Evolutionary conservation across 2,113 vertebrate genomes (phyloP).

Genomic region (Paramisgurnus dabryanus): DNA sequence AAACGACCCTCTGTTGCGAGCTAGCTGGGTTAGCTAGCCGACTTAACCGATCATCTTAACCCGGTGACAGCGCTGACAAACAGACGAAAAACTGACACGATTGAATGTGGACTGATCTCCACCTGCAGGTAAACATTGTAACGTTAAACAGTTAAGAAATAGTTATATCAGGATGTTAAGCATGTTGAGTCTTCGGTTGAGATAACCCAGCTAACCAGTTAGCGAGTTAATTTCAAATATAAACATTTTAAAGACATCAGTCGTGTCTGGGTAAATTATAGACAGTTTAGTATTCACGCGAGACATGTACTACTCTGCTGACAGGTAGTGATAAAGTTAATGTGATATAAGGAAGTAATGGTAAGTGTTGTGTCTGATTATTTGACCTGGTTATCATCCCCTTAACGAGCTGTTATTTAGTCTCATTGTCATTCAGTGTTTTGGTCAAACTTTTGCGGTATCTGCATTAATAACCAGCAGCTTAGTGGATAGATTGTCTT

Average conservation of each 20-base stretch:
- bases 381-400: not conserved
- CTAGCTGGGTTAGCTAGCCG: conserved; percentile 64
- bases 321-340: not conserved
- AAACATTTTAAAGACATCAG: not conserved
- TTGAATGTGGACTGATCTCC: conserved; percentile 66
- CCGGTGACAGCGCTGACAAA: conserved; percentile 2
- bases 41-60: conserved; percentile 57
- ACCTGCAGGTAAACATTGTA: conserved; percentile 60
- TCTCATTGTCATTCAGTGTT: not conserved
- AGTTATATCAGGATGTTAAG: not conserved
- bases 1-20: conserved; percentile 53
- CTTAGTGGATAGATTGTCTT: too few species aligned
- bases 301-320: not conserved
- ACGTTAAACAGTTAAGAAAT: not conserved
- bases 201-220: conserved; percentile 12
- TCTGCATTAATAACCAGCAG: not conserved
- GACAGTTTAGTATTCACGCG: not conserved
- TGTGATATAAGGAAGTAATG: not conserved
- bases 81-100: conserved; percentile 31
- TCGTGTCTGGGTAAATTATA: not conserved
- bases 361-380: not conserved
- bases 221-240: conserved; percentile 16
- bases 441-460: not conserved
- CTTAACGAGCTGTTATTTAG: not conserved
- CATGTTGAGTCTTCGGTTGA: not conserved